Percentiles rank a stretch among this genome's conserved stretches.
These are phyloP conservation scores for Leontopithecus rosalia DNA, from an alignment of 2,797 vertebrate genomes.

Conservation along the genomic window DNA sequence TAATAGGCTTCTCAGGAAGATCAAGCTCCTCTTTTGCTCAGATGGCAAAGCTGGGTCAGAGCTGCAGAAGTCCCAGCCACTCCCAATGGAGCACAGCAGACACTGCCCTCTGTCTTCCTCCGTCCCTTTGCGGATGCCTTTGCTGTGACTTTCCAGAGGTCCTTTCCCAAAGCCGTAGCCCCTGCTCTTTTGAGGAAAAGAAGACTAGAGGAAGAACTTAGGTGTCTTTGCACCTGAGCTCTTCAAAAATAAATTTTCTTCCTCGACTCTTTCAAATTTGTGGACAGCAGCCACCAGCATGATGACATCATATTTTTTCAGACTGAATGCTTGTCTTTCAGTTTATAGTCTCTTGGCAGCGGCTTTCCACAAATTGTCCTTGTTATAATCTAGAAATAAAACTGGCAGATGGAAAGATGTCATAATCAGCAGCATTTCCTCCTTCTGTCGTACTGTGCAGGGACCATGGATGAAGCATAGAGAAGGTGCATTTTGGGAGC, in stretches of 20 bases:
- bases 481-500: not conserved
- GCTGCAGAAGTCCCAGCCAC: not conserved
- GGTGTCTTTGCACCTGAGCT: not conserved
- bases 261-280: not conserved
- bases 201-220: not conserved
- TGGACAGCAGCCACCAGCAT: not conserved
- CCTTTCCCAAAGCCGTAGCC: not conserved
- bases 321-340: constrained; percentile 61
- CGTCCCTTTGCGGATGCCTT: not conserved
- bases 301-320: not conserved
- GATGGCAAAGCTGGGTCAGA: not conserved
- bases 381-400: constrained; percentile 66
- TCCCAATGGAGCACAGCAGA: not conserved
- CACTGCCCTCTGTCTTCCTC: not conserved
- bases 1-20: not conserved
- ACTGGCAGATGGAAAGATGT: constrained; percentile 49
- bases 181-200: not conserved
- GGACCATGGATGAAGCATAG: not conserved
- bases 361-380: constrained; percentile 48
- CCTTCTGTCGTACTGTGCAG: not conserved
- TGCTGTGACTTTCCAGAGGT: not conserved
- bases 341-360: constrained; percentile 10
- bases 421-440: not conserved
- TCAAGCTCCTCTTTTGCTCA: not conserved
- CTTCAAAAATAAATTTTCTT: not conserved